Evolutionary conservation across 2,888 invertebrate genomes (phyloP).

Genomic region (Temnothorax ravouxi): DNA sequence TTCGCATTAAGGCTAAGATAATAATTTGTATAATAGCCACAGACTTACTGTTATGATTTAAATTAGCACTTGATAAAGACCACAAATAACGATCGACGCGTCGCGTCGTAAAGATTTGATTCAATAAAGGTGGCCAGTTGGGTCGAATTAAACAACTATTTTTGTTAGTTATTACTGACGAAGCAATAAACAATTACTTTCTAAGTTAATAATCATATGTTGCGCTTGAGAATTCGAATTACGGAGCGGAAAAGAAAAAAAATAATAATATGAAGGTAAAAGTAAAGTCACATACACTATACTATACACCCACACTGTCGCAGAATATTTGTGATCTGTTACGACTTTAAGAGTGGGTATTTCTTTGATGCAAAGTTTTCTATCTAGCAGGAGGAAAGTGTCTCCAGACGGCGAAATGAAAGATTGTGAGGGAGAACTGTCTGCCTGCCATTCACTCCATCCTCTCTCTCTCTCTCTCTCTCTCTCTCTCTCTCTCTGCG

Average conservation of each 20-base stretch:
- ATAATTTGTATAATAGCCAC: not conserved
- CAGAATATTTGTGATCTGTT: slow-evolving; percentile 23
- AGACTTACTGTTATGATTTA: too few species aligned
- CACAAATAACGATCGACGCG: too few species aligned
- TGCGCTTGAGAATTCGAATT: slow-evolving; percentile 20
- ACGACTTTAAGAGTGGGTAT: slow-evolving; percentile 33
- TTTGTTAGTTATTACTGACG: too few species aligned
- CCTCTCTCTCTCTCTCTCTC: not conserved
- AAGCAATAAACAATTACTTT: too few species aligned
- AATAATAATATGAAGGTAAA: slow-evolving; percentile 19
- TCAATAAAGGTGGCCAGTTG: too few species aligned
- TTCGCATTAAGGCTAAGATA: not conserved
- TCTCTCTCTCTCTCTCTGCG: not conserved
- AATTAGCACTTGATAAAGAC: too few species aligned
- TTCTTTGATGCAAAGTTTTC: slow-evolving; percentile 58
- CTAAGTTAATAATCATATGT: not conserved
- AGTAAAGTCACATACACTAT: not conserved
- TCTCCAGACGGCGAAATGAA: slow-evolving; percentile 57
- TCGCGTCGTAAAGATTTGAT: too few species aligned
- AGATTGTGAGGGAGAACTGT: slow-evolving; percentile 58
- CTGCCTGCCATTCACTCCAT: slow-evolving; percentile 35
- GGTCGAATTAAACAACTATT: too few species aligned
- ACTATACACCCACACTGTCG: not conserved
- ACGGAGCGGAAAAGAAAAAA: not conserved
- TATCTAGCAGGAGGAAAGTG: slow-evolving; percentile 39